A percentile compares a stretch with the other conserved stretches of the same genome.
These are phyloP conservation scores for Nipponacmea schrenckii DNA, from an alignment of 2,888 invertebrate genomes.

Conservation along the genomic window DNA sequence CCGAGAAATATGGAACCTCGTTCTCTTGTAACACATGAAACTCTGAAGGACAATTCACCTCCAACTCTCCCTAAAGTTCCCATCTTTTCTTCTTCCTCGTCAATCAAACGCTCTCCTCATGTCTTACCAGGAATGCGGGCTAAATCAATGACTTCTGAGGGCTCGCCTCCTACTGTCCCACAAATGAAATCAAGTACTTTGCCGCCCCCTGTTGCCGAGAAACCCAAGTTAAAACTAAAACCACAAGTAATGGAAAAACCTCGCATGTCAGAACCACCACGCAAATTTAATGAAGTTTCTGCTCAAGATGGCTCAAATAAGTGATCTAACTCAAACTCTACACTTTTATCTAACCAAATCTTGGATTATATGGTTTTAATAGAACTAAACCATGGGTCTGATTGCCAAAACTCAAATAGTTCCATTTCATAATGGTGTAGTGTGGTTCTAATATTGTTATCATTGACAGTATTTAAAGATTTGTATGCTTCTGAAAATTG, in stretches of 20 bases:
- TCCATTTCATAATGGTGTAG: too few relatives aligned
- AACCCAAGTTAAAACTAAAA: conserved; percentile 74
- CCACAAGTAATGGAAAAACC: conserved; percentile 80
- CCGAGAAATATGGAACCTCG: conserved; percentile 34
- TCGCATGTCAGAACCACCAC: conserved; percentile 41
- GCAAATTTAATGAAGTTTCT: conserved; percentile 37
- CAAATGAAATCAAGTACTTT: conserved; percentile 12
- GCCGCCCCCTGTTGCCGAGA: conserved; percentile 60
- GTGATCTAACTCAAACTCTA: too few relatives aligned
- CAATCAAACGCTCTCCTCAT: conserved; percentile 1
- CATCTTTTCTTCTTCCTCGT: conserved; percentile 13
- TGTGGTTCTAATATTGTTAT: too few relatives aligned
- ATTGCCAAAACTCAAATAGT: too few relatives aligned
- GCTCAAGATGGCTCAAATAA: conserved; percentile 19
- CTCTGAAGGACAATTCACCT: not conserved
- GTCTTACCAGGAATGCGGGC: not conserved
- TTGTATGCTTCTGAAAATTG: too few relatives aligned
- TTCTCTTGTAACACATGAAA: not conserved
- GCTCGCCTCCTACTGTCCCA: conserved; percentile 16
- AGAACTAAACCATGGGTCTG: too few relatives aligned
- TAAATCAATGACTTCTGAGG: not conserved
- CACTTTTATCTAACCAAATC: too few relatives aligned
- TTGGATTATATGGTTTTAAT: too few relatives aligned
- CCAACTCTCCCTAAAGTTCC: not conserved
- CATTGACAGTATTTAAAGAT: too few relatives aligned